phyloP scores from a whole-genome alignment of 1,140 invertebrate genomes.

The Helicoverpa armigera region DNA sequence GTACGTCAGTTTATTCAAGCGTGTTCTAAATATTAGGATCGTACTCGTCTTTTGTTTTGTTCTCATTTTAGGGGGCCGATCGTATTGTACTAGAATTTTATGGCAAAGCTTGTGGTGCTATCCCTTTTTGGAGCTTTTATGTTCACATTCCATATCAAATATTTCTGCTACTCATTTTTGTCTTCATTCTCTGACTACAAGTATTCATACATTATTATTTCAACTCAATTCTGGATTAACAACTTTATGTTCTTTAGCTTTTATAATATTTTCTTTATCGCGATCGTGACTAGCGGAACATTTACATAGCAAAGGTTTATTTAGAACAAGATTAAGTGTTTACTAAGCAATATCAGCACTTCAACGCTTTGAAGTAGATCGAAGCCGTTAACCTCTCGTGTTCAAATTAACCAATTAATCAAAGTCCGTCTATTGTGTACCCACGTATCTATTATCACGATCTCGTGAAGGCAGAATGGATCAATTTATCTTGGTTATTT shows the following conservation, averaged over 20 bases:
- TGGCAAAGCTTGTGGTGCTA: neutral
- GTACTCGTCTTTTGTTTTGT: neutral
- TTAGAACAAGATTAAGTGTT: conserved; percentile 25
- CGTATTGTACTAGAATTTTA: neutral
- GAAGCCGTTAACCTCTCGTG: conserved; percentile 57
- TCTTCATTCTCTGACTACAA: neutral
- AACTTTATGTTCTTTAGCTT: conserved; percentile 7
- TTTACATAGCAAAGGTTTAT: conserved; percentile 20
- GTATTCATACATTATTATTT: too few relatives aligned
- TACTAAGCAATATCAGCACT: neutral
- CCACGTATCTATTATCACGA: conserved; percentile 39
- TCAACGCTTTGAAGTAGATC: conserved; percentile 24
- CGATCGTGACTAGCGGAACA: conserved; percentile 22
- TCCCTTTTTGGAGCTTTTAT: neutral
- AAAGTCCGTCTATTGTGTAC: conserved; percentile 39
- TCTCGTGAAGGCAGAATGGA: conserved; percentile 41
- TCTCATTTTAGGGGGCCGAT: neutral
- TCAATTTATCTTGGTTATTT: conserved; percentile 55
- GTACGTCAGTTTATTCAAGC: conserved; percentile 4
- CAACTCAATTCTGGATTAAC: neutral
- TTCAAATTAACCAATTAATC: conserved; percentile 57
- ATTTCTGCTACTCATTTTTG: neutral
- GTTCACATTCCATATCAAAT: neutral
- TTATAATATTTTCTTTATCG: conserved; percentile 29
- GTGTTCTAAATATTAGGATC: neutral